Conservation (phyloP, 2,888 invertebrate genomes). For the Acrobasis consociella region DNA sequence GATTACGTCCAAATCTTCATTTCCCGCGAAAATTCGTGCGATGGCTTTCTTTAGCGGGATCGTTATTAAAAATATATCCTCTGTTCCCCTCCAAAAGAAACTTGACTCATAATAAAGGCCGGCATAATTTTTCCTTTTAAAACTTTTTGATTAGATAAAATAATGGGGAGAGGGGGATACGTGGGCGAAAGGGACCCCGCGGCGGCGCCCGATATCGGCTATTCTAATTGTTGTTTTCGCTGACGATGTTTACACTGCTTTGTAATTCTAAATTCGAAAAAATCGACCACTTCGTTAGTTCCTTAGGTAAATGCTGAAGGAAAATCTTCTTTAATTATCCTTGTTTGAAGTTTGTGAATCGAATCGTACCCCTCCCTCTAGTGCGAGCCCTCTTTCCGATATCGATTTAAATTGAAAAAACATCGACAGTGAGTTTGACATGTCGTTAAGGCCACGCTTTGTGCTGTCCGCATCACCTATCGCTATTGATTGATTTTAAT, state of each 20-base stretch:
- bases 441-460: constrained; percentile 52
- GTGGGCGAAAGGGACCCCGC: constrained; percentile 59
- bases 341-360: constrained; percentile 58
- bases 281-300: constrained; percentile 49
- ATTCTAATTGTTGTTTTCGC: constrained; percentile 80
- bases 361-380: constrained; percentile 41
- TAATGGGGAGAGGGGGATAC: constrained; percentile 74
- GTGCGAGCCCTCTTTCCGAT: constrained; percentile 40
- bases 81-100: constrained; percentile 75
- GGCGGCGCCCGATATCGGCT: constrained; percentile 76
- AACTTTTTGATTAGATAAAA: constrained; percentile 84
- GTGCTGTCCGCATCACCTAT: constrained; percentile 49
- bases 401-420: constrained; percentile 75
- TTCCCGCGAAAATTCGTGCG: constrained; percentile 50
- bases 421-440: constrained; percentile 68
- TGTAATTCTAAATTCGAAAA: constrained; percentile 53
- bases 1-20: constrained; percentile 51
- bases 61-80: constrained; percentile 82
- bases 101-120: constrained; percentile 82
- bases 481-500: constrained; percentile 58
- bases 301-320: constrained; percentile 43
- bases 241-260: constrained; percentile 70
- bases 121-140: constrained; percentile 84
- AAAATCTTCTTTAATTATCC: constrained; percentile 55
- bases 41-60: constrained; percentile 67